Evolutionary conservation across 35 echinoderm and acorn worm genomes (phyloP), one percentile per base, ranked within the genome.

Genomic region (Lytechinus pictus): DNA sequence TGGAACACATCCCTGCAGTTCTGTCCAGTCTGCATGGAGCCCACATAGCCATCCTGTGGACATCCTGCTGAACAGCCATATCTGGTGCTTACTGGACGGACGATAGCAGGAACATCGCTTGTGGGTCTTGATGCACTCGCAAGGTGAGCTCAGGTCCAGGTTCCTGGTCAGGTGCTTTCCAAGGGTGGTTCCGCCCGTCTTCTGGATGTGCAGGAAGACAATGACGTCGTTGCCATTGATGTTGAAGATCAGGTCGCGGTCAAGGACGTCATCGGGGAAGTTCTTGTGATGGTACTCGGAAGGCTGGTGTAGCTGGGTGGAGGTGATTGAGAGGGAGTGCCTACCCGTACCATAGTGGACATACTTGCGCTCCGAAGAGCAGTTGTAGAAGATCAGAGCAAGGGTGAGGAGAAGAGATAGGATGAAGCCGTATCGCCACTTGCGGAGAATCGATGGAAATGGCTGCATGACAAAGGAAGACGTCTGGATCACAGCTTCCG

Each of bases 1-100:
- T 14, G 96, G 96, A 33, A 99, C 97, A 93, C 98, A 99, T 92
- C 87, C 94, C 52, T 95, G 94, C 9, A 99, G 94, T 89, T 98
- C 98, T 54, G 98, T 99, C 96, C 96, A 99, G 94, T 98, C 97
- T 19, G 98, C 97, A 97, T 99, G 98, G 33, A 99, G 54, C 12
- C 98, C 98, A 96, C 98, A 99, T 58, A 95, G 92, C 98, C 97
- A 98, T 1, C 98, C 97, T 9, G 95, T 94, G 9, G 98, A 99
- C 86, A 95, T 96, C 29, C 97, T 90, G 86, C 98, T 99, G 66
- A 99, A 99, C 21, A 98, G 95, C 97, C 98, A 98, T 10, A 92
- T 27, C 28, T 94, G 94, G 5, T 87, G 92, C 12, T 55, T 94
- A 51, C 96, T 97, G 16, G 95, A 94, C 10, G 97, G 97, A 9